Evolutionary conservation across 1,140 invertebrate species (phyloP).

Genomic region (Heliconius melpomene): DNA sequence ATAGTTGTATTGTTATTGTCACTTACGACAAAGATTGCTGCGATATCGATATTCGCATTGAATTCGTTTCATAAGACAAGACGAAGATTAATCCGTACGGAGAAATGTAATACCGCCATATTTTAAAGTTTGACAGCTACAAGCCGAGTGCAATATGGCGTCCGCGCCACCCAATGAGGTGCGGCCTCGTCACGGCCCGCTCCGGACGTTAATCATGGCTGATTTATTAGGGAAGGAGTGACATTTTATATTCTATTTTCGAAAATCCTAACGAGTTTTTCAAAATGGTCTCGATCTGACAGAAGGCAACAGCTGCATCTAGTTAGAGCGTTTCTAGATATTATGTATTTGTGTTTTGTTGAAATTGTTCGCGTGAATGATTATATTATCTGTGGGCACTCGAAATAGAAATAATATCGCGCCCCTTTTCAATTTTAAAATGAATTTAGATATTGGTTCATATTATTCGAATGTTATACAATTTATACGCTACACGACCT

Average conservation of each 20-base stretch:
- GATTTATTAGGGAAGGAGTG: constrained; percentile 79
- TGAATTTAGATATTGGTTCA: constrained; percentile 52
- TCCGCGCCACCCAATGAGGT: constrained; percentile 77
- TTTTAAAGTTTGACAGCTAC: constrained; percentile 80
- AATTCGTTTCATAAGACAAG: constrained; percentile 70
- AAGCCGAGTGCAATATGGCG: constrained; percentile 78
- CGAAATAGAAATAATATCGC: constrained; percentile 51
- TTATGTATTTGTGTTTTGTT: constrained; percentile 61
- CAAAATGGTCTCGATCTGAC: constrained; percentile 70
- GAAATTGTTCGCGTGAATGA: constrained; percentile 74
- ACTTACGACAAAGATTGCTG: constrained; percentile 42
- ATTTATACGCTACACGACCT: constrained; percentile 66
- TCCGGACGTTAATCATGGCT: constrained; percentile 76
- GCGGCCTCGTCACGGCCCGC: constrained; percentile 72
- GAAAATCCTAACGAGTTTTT: constrained; percentile 77
- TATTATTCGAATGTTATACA: constrained; percentile 57
- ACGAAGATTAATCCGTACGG: constrained; percentile 66
- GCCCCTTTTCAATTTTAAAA: constrained; percentile 49
- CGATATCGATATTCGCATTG: constrained; percentile 49
- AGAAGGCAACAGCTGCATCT: constrained; percentile 76
- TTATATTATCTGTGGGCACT: constrained; percentile 37
- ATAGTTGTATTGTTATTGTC: constrained; percentile 34
- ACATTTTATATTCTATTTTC: constrained; percentile 80
- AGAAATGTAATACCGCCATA: constrained; percentile 68
- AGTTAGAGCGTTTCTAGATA: constrained; percentile 70